phyloP scores from a whole-genome alignment of 92 coral and sea anemone species.

The Zoanthus sociatus region DNA sequence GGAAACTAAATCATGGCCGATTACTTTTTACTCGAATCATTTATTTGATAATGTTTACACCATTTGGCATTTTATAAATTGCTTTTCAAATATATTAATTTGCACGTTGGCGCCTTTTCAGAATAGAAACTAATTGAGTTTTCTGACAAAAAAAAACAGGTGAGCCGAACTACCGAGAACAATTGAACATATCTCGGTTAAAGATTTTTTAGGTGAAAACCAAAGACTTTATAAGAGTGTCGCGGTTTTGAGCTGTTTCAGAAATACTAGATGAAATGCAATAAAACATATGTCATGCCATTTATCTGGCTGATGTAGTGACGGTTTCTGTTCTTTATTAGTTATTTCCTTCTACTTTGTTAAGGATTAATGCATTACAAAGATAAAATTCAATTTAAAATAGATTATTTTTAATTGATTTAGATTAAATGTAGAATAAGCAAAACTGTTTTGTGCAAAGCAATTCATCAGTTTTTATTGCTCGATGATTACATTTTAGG shows the following conservation, averaged over 20 bases:
- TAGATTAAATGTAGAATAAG: neutral
- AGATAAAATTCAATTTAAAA: neutral
- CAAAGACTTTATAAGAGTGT: neutral
- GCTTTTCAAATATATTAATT: conserved; percentile 4
- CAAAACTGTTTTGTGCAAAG: neutral
- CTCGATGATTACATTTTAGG: too few species aligned
- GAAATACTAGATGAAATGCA: neutral
- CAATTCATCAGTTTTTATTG: neutral
- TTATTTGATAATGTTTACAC: neutral
- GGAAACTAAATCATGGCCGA: neutral
- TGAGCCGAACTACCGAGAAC: neutral
- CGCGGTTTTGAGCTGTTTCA: neutral
- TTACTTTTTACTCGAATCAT: neutral
- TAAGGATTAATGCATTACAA: neutral
- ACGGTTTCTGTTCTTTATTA: neutral
- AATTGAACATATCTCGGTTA: neutral
- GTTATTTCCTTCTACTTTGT: neutral
- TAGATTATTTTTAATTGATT: neutral
- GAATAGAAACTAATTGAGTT: neutral
- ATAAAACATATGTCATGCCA: neutral
- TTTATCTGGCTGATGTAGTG: neutral
- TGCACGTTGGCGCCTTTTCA: neutral
- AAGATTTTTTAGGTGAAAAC: neutral
- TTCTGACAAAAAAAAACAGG: neutral
- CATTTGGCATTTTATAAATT: neutral